These are phyloP conservation scores for Engraulis encrasicolus DNA, from an alignment of 2,113 vertebrate species.

Conservation along the genomic window DNA sequence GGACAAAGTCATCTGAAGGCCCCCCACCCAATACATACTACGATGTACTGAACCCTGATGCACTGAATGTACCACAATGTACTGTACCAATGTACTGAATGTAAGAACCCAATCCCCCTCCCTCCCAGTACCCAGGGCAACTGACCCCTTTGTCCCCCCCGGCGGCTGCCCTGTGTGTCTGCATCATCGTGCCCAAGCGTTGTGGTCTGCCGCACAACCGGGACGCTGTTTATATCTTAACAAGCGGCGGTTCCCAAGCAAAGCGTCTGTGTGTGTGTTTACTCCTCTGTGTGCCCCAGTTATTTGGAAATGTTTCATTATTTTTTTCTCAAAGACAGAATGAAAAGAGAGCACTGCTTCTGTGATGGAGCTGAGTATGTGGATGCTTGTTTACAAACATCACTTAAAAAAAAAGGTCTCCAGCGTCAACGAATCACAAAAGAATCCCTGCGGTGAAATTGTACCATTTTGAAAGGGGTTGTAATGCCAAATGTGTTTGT, in stretches of 20 bases:
- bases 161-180: too few relatives aligned
- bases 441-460: neutral
- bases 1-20: too few relatives aligned
- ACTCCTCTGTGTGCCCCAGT: neutral
- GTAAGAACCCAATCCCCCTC: too few relatives aligned
- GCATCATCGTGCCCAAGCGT: conserved; percentile 9
- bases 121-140: too few relatives aligned
- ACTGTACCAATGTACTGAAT: too few relatives aligned
- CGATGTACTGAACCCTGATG: too few relatives aligned
- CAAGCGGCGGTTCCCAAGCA: conserved; percentile 23
- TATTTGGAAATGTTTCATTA: conserved; percentile 23
- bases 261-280: conserved; percentile 8
- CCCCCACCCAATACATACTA: too few relatives aligned
- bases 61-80: too few relatives aligned
- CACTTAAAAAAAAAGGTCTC: neutral
- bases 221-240: conserved; percentile 21
- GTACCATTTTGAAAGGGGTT: too few relatives aligned
- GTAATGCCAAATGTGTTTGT: too few relatives aligned
- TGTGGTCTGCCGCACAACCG: conserved; percentile 33
- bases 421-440: neutral
- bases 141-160: too few relatives aligned
- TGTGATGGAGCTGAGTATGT: neutral
- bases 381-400: conserved; percentile 9
- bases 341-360: neutral
- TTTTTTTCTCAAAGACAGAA: neutral